Conservation (phyloP, 1,140 invertebrate genomes). For the Drosophila kikkawai region DNA sequence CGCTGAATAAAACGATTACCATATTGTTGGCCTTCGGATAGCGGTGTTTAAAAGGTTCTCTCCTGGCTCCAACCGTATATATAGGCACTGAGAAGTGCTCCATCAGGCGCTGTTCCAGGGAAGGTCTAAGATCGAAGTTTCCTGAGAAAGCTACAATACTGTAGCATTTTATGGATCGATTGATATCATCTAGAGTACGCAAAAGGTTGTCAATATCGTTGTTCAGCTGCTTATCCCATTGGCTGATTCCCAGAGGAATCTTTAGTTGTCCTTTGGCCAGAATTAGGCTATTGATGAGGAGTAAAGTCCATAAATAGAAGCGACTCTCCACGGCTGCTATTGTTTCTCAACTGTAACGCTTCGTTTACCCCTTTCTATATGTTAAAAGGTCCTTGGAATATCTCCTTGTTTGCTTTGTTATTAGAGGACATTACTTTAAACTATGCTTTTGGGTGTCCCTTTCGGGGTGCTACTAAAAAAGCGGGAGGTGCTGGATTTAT, state of each 20-base stretch:
- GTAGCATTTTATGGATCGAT: not conserved
- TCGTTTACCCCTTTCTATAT: not conserved
- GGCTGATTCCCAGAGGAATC: not conserved
- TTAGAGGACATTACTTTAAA: not conserved
- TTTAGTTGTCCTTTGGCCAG: not conserved
- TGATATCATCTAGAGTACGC: not conserved
- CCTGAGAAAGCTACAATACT: not conserved
- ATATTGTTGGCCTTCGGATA: not conserved
- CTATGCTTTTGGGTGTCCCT: not conserved
- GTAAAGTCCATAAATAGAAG: not conserved
- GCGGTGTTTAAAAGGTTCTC: not conserved
- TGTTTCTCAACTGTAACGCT: not conserved
- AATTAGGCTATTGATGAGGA: not conserved
- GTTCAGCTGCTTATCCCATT: not conserved
- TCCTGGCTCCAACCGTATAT: not conserved
- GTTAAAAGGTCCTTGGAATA: not conserved
- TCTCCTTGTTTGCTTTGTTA: not conserved
- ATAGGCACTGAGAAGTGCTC: not conserved
- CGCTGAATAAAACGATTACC: not conserved
- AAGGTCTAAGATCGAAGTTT: not conserved
- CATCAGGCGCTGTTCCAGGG: not conserved
- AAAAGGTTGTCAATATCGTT: not conserved
- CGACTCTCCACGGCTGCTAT: not conserved
- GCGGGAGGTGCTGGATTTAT: slow-evolving; percentile 12
- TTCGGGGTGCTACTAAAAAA: not conserved